phyloP scores from a whole-genome alignment of 2,888 invertebrate species.

The Hermaeophaga mercurialis region DNA sequence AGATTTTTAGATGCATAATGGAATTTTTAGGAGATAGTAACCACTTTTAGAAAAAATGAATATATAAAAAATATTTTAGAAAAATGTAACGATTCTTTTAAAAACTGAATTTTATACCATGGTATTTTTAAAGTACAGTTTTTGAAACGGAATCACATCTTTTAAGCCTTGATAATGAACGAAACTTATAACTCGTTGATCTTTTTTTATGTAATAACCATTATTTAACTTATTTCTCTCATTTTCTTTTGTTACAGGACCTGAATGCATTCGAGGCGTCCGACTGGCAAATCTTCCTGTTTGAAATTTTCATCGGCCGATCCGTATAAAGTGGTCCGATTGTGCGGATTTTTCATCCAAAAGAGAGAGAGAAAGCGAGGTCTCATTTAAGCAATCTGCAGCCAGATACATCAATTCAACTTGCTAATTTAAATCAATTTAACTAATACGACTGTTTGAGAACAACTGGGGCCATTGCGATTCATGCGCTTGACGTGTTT shows the following conservation, averaged over 20 bases:
- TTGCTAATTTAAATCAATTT: conserved; percentile 53
- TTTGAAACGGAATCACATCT: no score
- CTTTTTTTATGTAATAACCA: no score
- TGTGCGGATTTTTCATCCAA: conserved; percentile 52
- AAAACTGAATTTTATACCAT: no score
- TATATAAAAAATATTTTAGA: no score
- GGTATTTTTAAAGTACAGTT: no score
- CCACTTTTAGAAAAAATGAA: no score
- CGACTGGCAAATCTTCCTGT: conserved; percentile 12
- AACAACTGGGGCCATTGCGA: conserved; percentile 38
- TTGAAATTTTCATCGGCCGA: conserved; percentile 47
- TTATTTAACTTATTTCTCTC: no score
- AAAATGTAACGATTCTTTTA: no score
- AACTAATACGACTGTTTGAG: conserved; percentile 47
- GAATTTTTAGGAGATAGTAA: no score
- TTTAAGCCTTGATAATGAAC: no score
- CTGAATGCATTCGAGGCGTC: conserved; percentile 48
- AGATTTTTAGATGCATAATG: no score
- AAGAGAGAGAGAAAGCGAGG: conserved; percentile 54
- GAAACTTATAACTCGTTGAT: no score
- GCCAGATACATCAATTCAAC: conserved; percentile 12
- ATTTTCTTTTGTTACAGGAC: conserved; percentile 45
- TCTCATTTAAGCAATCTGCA: conserved; percentile 35
- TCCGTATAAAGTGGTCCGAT: conserved; percentile 44
- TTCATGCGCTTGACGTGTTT: conserved; percentile 18